phyloP scores from a whole-genome alignment of 2,797 vertebrate species.

The Neosilurus hyrtlii region DNA sequence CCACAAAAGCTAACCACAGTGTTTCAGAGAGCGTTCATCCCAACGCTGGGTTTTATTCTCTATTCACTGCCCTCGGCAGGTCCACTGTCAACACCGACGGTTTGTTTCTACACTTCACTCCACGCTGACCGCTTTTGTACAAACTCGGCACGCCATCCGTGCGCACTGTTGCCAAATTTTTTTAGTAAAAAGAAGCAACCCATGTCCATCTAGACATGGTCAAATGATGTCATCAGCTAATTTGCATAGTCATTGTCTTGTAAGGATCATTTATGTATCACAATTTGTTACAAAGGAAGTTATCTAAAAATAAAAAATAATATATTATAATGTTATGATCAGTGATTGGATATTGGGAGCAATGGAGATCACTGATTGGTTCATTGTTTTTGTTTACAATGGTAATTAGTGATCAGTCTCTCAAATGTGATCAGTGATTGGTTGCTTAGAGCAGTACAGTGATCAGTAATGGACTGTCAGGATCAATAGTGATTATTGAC shows the following conservation, averaged over 20 bases:
- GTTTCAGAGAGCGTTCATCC: slow-evolving; percentile 26
- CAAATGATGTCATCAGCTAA: background rate
- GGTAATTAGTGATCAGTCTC: too few relatives aligned
- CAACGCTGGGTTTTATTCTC: slow-evolving; percentile 35
- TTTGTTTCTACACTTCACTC: slow-evolving; percentile 37
- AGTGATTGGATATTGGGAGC: background rate
- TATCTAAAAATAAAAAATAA: background rate
- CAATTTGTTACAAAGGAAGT: background rate
- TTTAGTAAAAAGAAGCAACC: background rate
- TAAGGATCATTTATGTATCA: background rate
- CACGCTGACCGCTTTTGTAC: slow-evolving; percentile 21
- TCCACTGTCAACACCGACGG: slow-evolving; percentile 32
- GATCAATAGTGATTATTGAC: background rate
- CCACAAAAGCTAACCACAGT: slow-evolving; percentile 24
- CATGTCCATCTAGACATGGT: background rate
- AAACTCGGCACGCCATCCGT: background rate
- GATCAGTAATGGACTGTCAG: background rate
- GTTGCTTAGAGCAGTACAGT: too few relatives aligned
- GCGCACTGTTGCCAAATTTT: background rate
- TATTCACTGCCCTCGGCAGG: slow-evolving; percentile 50
- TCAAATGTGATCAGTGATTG: too few relatives aligned
- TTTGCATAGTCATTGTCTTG: background rate
- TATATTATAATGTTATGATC: too few relatives aligned
- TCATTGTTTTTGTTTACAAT: too few relatives aligned
- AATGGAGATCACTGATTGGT: background rate